A percentile compares a stretch with the other conserved stretches of the same genome.
These are phyloP conservation scores for Sinocyclocheilus anshuiensis DNA, from an alignment of 2,113 vertebrate species.

Conservation along the genomic window DNA sequence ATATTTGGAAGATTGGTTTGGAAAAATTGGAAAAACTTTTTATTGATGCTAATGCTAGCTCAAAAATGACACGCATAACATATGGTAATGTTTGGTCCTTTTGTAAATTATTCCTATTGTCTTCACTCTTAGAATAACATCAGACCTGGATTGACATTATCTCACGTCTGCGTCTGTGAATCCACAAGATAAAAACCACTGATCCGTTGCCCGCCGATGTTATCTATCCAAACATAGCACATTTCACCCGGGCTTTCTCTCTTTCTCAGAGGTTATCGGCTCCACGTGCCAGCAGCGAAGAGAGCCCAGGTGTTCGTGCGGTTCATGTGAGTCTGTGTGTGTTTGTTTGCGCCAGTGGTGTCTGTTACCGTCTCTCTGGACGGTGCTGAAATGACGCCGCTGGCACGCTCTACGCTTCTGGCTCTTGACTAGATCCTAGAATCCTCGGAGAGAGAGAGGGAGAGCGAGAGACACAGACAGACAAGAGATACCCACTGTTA, in stretches of 20 bases:
- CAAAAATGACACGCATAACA: no score
- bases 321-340: no score
- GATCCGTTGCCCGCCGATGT: neutral
- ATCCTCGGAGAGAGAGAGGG: slow-evolving; percentile 3
- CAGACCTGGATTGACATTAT: slow-evolving; percentile 3
- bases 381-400: slow-evolving; percentile 50
- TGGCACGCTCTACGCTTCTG: slow-evolving; percentile 17
- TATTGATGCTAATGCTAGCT: no score
- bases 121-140: neutral
- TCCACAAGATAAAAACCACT: neutral
- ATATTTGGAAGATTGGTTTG: no score
- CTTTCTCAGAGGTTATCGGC: slow-evolving; percentile 16
- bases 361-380: slow-evolving; percentile 44
- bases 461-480: slow-evolving; percentile 2
- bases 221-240: slow-evolving; percentile 4
- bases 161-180: neutral
- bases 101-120: neutral
- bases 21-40: neutral
- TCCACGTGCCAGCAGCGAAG: neutral
- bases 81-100: neutral
- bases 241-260: slow-evolving; percentile 1
- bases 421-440: slow-evolving; percentile 2
- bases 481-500: slow-evolving; percentile 28
- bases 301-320: slow-evolving; percentile 18
- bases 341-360: slow-evolving; percentile 19